Base-by-base conservation (phyloP, 2,797 vertebrate species). In the Notamacropus eugenii region DNA sequence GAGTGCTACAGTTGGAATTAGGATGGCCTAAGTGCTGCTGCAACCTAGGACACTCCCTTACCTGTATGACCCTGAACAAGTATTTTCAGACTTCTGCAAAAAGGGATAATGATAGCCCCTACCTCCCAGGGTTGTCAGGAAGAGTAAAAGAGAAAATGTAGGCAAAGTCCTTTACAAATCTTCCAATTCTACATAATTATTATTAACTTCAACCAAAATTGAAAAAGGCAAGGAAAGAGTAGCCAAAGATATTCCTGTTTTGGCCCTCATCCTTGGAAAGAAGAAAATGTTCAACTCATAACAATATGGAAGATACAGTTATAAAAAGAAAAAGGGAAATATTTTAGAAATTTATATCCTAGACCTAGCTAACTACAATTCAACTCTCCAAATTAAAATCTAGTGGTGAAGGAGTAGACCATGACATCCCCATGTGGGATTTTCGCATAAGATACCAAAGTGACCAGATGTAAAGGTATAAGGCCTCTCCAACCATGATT, bases 311-410 rank as follows among this genome's bases (percentile, higher is more conserved):
- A 90, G 52, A 29, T 12, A 55, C 2, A 34, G 54, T 24, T 19
- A 54, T n/a, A 54, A 46, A 46, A 12, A 82, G 22, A 46, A 40
- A 82, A 82, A 9, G n/a, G 14, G 6, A 54, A 92, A 87, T 46
- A 27, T 82, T 40, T 82, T 34, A 14, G 46, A 40, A 27, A 46
- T 46, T 87, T 10, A 46, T 46, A 46, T 46, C 2, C 40, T 87
- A 82, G 19, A 92, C 93, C 28, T 90, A 55, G 46, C 54, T 19
- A 59, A 40, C 40, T 87, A 87, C 40, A 87, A 27, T 87, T 46
- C 74, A 87, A 87, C 40, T 46, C 40, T 46, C 40, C 40, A 87
- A 87, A 93, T 92, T 91, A 55, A 92, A 87, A 95, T 55, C 62
- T 31, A 14, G 29, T 6, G 22, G 57, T 57, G 31, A 52, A 4